phyloP scores from a whole-genome alignment of 2,797 vertebrate species.

The Aulostomus chinensis region DNA sequence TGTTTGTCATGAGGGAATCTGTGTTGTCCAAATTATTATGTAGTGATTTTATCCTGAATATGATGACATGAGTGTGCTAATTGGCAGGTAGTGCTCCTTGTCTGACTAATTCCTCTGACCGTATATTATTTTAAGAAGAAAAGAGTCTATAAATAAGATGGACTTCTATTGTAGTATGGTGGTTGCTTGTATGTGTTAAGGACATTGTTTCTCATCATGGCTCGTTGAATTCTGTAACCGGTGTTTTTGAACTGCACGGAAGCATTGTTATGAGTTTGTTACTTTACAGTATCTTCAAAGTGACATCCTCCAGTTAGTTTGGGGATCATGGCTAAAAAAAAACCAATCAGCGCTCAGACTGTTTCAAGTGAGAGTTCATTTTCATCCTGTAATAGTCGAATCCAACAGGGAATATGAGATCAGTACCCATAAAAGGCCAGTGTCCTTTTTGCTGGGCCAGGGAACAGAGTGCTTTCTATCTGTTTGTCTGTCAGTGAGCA shows the following conservation, averaged over 20 bases:
- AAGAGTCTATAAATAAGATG: neutral
- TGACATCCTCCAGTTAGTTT: too few species aligned
- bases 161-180: neutral
- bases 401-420: constrained; percentile 44
- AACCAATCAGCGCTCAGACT: too few species aligned
- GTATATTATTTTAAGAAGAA: too few species aligned
- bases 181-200: neutral
- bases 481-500: constrained; percentile 11
- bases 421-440: constrained; percentile 36
- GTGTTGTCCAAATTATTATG: constrained; percentile 1
- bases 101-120: too few species aligned
- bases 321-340: too few species aligned
- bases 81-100: too few species aligned
- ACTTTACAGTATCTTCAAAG: too few species aligned
- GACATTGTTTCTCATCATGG: too few species aligned
- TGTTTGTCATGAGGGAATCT: constrained; percentile 16
- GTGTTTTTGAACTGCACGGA: too few species aligned
- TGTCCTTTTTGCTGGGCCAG: constrained; percentile 33
- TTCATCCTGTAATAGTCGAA: constrained; percentile 30
- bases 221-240: too few species aligned
- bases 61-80: too few species aligned
- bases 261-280: too few species aligned
- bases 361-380: constrained; percentile 23
- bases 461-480: constrained; percentile 37
- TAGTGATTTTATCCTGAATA: constrained; percentile 2